These are phyloP conservation scores for Neopipo cinnamomea DNA, from an alignment of 2,113 vertebrate species.

Conservation along the genomic window DNA sequence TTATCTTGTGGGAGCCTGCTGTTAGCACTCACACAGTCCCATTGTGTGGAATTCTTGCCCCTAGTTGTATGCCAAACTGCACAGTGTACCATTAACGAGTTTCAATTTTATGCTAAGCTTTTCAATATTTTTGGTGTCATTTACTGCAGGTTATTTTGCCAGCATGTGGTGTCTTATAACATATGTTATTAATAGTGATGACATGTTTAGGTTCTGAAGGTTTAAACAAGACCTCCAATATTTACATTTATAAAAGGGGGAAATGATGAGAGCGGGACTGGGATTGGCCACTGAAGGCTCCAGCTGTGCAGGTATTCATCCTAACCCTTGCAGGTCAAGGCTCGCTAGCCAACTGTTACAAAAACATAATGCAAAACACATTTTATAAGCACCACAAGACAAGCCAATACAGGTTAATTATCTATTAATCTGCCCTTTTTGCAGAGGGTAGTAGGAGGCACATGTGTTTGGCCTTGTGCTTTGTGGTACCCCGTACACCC, in stretches of 20 bases:
- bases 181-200: slow-evolving; percentile 65
- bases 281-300: slow-evolving; percentile 13
- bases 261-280: slow-evolving; percentile 10
- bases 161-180: slow-evolving; percentile 71
- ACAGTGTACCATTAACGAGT: slow-evolving; percentile 71
- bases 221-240: slow-evolving; percentile 69
- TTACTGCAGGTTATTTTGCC: slow-evolving; percentile 61
- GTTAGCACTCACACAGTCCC: slow-evolving; percentile 68
- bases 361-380: slow-evolving; percentile 61
- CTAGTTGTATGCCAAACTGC: slow-evolving; percentile 51
- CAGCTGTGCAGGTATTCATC: slow-evolving; percentile 62
- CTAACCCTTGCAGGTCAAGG: slow-evolving; percentile 52
- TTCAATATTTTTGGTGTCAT: slow-evolving; percentile 73
- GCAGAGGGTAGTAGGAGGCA: not conserved
- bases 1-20: slow-evolving; percentile 77
- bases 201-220: slow-evolving; percentile 55
- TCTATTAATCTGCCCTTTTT: not conserved
- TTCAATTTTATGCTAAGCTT: slow-evolving; percentile 76
- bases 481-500: not conserved
- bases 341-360: slow-evolving; percentile 53
- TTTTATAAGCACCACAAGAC: slow-evolving; percentile 31
- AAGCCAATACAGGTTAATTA: slow-evolving; percentile 28
- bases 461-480: not conserved
- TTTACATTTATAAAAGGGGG: slow-evolving; percentile 61
- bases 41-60: slow-evolving; percentile 73